phyloP scores from a whole-genome alignment of 2,888 invertebrate genomes.

The Drosophila falleni region DNA sequence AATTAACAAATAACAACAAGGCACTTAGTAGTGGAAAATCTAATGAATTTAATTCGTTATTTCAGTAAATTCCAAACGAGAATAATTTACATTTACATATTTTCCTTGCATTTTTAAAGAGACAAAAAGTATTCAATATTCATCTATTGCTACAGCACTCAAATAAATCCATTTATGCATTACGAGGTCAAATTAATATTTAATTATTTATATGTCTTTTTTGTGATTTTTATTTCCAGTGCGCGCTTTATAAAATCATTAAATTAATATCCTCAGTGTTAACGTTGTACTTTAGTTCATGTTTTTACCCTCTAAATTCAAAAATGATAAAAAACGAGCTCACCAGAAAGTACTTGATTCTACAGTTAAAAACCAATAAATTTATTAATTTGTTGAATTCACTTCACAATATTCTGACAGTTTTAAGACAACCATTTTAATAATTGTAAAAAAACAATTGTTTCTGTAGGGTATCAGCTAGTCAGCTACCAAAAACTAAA shows the following conservation, averaged over 20 bases:
- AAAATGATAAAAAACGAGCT: background rate
- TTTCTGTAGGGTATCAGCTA: constrained; percentile 5
- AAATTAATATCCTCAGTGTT: background rate
- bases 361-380: background rate
- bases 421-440: background rate
- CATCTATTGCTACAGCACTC: constrained; percentile 8
- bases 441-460: background rate
- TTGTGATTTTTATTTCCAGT: background rate
- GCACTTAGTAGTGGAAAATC: constrained; percentile 39
- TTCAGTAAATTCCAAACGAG: constrained; percentile 9
- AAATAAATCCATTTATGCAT: constrained; percentile 23
- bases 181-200: constrained; percentile 12
- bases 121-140: constrained; percentile 8
- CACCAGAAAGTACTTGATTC: background rate
- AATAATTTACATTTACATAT: background rate
- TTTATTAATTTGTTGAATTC: background rate
- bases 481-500: background rate
- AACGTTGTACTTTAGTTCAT: background rate
- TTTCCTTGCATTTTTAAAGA: background rate
- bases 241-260: constrained; percentile 12
- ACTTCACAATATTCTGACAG: background rate
- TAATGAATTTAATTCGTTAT: constrained; percentile 21
- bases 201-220: constrained; percentile 7
- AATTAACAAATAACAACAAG: constrained; percentile 30
- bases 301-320: background rate